Evolutionary conservation across 2,888 invertebrate species (phyloP), one percentile per base, ranked within the genome.

Genomic region (Drosophila histrio): DNA sequence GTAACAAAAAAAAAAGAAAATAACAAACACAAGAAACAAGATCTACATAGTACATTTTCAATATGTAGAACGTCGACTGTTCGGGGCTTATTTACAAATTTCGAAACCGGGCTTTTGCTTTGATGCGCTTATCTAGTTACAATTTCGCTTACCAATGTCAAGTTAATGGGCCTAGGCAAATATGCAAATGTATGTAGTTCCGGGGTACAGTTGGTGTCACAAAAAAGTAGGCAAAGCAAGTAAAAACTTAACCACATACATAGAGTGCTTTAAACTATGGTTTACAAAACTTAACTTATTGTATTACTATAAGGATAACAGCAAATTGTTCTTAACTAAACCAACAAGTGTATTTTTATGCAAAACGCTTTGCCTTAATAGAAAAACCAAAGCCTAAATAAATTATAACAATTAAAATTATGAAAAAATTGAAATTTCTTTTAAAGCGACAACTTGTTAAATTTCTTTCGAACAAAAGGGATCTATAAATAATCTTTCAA

Each of bases 351-450:
- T 90, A 90, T 88, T 91, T 91, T 91, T 90, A 85, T 89, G 91
- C 91, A 90, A 90, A 90, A 89, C 79, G 91, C 91, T 91, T 91
- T 89, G 91, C 91, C 91, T 91, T 90, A 81, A 73, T 44, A 62
- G 58, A 69, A 63, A 58, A 56, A 60, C 9, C 26, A 58, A 60
- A 60, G 56, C 13, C 38, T 46, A 76, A 66, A 34, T 34, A 60
- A 38, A 54, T 63, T 57, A 56, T 41, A 72, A 57, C 34, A 50
- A 57, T 58, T 46, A 63, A 62, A 63, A 58, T 57, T 61, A 26
- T 26, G n/a, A 71, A 26, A 70, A 62, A 64, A 59, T 30, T 67
- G 8, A 13, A 11, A 28, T 82, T 64, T 72, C 57, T 66, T 72
- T 61, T 47, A 49, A 71, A 64, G 21, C 21, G 32, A 70, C 28